Percentiles rank a stretch among this genome's conserved stretches.
phyloP scores from a whole-genome alignment of 1,140 invertebrate species.

The Piezodorus guildinii region DNA sequence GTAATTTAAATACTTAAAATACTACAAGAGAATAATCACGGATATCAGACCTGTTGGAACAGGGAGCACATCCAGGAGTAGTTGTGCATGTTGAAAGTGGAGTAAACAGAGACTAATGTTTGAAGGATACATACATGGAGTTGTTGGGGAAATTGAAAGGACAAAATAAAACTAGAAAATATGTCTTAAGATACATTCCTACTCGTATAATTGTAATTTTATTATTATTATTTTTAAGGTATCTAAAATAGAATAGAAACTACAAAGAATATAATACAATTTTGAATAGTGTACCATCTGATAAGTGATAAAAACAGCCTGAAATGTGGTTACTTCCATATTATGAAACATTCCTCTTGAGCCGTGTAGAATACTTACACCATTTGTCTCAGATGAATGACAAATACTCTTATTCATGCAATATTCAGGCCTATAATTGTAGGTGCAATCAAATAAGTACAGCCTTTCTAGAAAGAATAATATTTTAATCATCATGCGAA shows the following conservation, averaged over 20 bases:
- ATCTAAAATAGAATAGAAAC: background rate
- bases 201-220: background rate
- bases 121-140: no score
- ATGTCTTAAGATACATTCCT: background rate
- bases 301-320: conserved; percentile 59
- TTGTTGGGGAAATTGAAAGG: no score
- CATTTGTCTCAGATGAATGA: conserved; percentile 54
- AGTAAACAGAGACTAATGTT: no score
- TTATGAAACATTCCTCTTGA: conserved; percentile 75
- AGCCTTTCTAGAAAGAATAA: conserved; percentile 61
- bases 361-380: conserved; percentile 74
- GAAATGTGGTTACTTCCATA: conserved; percentile 75
- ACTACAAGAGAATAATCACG: no score
- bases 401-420: conserved; percentile 89
- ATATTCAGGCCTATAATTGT: conserved; percentile 87
- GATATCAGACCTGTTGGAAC: no score
- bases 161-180: no score
- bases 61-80: no score
- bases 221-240: background rate
- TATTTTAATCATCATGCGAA: no score
- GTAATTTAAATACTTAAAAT: no score
- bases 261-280: background rate
- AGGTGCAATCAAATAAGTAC: conserved; percentile 72
- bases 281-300: conserved; percentile 40
- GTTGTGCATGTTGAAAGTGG: no score